Percentiles rank a stretch among this genome's conserved stretches.
Evolutionary conservation across 2,797 vertebrate genomes (phyloP).

Genomic region (Lindbergichthys nudifrons): DNA sequence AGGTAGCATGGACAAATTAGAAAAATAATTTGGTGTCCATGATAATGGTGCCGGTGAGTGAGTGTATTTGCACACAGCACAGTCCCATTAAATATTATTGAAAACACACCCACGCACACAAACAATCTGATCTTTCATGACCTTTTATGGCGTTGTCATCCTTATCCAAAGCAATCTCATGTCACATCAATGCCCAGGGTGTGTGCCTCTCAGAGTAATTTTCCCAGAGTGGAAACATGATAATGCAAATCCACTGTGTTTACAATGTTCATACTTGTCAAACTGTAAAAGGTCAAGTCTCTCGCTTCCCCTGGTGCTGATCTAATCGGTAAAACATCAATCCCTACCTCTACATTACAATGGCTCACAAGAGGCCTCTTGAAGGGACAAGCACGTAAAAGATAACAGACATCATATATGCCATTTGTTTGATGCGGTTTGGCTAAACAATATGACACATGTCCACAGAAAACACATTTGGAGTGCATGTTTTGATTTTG

Average conservation of each 20-base stretch:
- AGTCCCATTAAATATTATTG: conserved; percentile 7
- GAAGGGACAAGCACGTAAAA: conserved; percentile 34
- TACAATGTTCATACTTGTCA: conserved; percentile 75
- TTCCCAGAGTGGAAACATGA: conserved; percentile 61
- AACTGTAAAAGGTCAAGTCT: conserved; percentile 78
- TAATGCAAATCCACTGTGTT: conserved; percentile 73
- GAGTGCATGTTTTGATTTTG: conserved; percentile 1
- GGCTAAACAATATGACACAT: conserved; percentile 23
- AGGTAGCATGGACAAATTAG: conserved; percentile 25
- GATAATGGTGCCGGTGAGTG: conserved; percentile 22
- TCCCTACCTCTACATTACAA: conserved; percentile 44
- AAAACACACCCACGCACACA: conserved; percentile 10
- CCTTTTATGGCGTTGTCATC: conserved; percentile 55
- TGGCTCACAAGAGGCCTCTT: conserved; percentile 36
- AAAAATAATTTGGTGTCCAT: conserved; percentile 47
- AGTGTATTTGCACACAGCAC: conserved; percentile 26
- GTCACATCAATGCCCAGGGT: conserved; percentile 44
- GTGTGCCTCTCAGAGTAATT: conserved; percentile 41
- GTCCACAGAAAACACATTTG: not conserved
- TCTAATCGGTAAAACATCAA: conserved; percentile 75
- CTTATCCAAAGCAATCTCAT: conserved; percentile 54
- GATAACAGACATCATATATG: conserved; percentile 2
- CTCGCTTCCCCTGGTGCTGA: conserved; percentile 51
- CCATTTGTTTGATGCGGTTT: conserved; percentile 26
- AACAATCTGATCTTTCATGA: conserved; percentile 47